Conservation (phyloP, 2,888 invertebrate species). For the Sphinx pinastri region DNA sequence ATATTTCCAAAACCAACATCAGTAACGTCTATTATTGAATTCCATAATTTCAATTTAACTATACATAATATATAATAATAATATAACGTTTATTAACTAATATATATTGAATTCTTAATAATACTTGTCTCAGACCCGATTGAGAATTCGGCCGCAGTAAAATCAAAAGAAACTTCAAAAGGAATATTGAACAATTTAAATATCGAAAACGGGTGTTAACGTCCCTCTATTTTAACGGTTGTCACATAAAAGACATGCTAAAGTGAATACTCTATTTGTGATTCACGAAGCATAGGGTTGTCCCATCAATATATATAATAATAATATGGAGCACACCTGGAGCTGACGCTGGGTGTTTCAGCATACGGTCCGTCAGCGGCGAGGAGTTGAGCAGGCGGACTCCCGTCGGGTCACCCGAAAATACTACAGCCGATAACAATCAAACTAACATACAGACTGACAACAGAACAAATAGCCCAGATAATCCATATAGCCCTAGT, state of each 20-base stretch:
- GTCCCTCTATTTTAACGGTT: constrained; percentile 37
- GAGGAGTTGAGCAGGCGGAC: no score
- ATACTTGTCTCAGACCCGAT: neutral
- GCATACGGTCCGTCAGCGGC: no score
- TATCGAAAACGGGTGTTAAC: constrained; percentile 44
- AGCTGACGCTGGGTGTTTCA: no score
- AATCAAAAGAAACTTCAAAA: constrained; percentile 35
- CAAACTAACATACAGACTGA: no score
- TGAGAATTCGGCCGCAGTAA: neutral
- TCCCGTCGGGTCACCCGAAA: no score
- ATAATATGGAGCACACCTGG: no score
- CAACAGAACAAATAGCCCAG: no score
- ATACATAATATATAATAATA: no score
- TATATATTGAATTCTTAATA: constrained; percentile 5
- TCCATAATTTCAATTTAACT: neutral
- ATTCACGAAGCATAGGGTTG: constrained; percentile 27
- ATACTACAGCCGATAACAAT: no score
- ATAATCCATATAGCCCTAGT: no score
- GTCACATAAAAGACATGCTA: constrained; percentile 39
- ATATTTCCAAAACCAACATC: neutral
- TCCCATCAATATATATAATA: no score
- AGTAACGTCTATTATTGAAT: neutral
- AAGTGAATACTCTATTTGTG: constrained; percentile 43
- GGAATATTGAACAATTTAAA: constrained; percentile 38
- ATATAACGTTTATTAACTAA: neutral